Conservation (phyloP, 2,888 invertebrate species). For the Nymphalis polychloros region DNA sequence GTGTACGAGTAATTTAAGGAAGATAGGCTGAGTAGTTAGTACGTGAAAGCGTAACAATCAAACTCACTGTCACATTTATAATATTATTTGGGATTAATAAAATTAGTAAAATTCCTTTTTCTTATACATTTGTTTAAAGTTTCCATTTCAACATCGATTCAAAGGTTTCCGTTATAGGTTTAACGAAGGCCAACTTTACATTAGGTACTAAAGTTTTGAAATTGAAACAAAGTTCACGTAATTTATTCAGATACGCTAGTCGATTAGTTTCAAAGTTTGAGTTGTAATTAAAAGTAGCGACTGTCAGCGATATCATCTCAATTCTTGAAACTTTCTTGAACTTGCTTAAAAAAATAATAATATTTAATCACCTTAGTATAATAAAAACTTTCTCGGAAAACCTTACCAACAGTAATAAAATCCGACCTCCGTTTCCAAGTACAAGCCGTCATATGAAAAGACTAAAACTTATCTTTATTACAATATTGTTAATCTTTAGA, state of each 20-base stretch:
- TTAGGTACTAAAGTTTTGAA: slow-evolving; percentile 25
- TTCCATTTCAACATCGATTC: background rate
- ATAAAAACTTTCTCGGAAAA: slow-evolving; percentile 14
- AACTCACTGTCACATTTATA: too few relatives aligned
- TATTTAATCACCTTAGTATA: background rate
- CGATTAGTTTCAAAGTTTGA: slow-evolving; percentile 19
- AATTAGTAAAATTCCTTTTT: too few relatives aligned
- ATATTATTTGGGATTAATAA: too few relatives aligned
- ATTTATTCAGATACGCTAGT: slow-evolving; percentile 22
- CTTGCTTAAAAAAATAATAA: background rate
- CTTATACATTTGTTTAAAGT: too few relatives aligned
- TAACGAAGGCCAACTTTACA: slow-evolving; percentile 21
- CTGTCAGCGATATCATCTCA: slow-evolving; percentile 4
- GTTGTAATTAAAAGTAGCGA: slow-evolving; percentile 7
- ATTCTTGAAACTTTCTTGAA: slow-evolving; percentile 5
- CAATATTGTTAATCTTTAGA: background rate
- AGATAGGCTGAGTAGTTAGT: too few relatives aligned
- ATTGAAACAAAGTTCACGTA: slow-evolving; percentile 17
- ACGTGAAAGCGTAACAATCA: too few relatives aligned
- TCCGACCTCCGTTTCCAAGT: slow-evolving; percentile 1
- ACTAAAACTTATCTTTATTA: slow-evolving; percentile 3
- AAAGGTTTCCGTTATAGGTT: background rate
- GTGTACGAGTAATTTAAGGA: too few relatives aligned
- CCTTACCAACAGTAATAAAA: slow-evolving; percentile 7
- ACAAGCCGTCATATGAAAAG: background rate